These are phyloP conservation scores for Lepus timidus DNA, from an alignment of 2,113 vertebrate genomes.

Conservation along the genomic window DNA sequence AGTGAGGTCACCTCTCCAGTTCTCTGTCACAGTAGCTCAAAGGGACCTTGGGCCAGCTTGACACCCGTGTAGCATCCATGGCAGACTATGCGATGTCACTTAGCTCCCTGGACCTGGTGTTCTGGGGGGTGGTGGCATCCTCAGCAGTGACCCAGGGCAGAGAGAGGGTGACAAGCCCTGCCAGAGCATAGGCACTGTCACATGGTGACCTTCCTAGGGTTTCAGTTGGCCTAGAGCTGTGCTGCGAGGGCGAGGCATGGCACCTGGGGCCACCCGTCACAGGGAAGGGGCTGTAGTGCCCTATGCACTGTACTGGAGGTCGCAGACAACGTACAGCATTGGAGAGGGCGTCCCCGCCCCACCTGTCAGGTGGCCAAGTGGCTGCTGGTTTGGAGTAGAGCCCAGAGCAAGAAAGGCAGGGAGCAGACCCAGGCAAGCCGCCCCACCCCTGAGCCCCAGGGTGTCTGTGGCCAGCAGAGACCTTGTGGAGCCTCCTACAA, in stretches of 20 bases:
- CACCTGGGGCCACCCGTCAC: not conserved
- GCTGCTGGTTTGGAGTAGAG: not conserved
- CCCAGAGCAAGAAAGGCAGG: not conserved
- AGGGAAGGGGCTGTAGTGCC: not conserved
- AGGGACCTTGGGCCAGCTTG: not conserved
- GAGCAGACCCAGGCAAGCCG: not conserved
- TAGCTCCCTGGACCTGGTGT: not conserved
- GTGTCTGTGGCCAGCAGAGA: no score
- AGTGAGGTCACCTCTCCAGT: not conserved
- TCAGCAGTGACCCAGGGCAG: not conserved
- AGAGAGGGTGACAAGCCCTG: not conserved
- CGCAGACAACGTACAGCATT: not conserved
- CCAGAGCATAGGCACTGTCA: not conserved
- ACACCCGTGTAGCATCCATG: not conserved
- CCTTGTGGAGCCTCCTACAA: not conserved
- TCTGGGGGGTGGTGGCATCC: not conserved
- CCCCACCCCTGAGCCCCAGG: not conserved
- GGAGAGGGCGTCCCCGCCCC: not conserved
- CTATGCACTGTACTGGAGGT: not conserved
- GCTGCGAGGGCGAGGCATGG: not conserved
- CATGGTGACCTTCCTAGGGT: not conserved
- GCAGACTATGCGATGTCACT: not conserved
- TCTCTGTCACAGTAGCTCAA: slow-evolving; percentile 36
- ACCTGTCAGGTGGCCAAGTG: not conserved
- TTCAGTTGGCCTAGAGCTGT: not conserved